Percentiles rank a stretch among this genome's conserved stretches.
Conservation (phyloP, 2,113 vertebrate genomes). For the Oryzias curvinotus region DNA sequence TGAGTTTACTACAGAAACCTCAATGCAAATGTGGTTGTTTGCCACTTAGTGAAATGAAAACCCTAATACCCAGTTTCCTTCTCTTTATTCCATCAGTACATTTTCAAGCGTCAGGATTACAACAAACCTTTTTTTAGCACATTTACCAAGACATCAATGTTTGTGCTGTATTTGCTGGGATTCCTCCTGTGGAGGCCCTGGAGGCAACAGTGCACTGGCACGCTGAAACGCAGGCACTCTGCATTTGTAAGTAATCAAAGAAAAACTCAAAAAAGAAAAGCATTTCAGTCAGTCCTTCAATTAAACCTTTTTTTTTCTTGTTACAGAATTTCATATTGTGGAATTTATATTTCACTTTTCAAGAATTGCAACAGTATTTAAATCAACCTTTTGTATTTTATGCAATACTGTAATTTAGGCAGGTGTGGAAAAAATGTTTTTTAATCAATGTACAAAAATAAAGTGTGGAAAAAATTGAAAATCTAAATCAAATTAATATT, state of each 20-base stretch:
- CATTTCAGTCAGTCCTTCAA: background rate
- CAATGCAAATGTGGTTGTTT: too few relatives aligned
- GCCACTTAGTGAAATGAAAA: background rate
- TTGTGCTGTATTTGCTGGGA: slow-evolving; percentile 92
- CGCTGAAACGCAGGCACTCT: slow-evolving; percentile 81
- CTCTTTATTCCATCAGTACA: slow-evolving; percentile 81
- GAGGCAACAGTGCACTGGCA: slow-evolving; percentile 90
- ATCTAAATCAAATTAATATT: too few relatives aligned
- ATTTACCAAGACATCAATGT: slow-evolving; percentile 98
- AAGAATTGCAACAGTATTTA: too few relatives aligned
- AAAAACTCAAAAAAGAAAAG: background rate
- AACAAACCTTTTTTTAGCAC: slow-evolving; percentile 99
- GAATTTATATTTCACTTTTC: too few relatives aligned
- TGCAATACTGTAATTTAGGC: too few relatives aligned
- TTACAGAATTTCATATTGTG: background rate
- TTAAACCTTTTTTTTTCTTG: background rate
- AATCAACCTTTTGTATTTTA: too few relatives aligned
- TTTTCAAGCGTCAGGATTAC: slow-evolving; percentile 89
- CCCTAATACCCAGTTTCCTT: background rate
- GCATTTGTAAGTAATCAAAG: slow-evolving; percentile 82
- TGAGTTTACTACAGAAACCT: too few relatives aligned
- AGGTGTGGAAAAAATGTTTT: too few relatives aligned
- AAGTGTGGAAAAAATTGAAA: too few relatives aligned
- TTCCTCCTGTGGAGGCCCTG: slow-evolving; percentile 97
- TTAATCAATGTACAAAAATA: too few relatives aligned